Conservation (phyloP, 1,140 invertebrate genomes). For the Drosophila repleta region DNA sequence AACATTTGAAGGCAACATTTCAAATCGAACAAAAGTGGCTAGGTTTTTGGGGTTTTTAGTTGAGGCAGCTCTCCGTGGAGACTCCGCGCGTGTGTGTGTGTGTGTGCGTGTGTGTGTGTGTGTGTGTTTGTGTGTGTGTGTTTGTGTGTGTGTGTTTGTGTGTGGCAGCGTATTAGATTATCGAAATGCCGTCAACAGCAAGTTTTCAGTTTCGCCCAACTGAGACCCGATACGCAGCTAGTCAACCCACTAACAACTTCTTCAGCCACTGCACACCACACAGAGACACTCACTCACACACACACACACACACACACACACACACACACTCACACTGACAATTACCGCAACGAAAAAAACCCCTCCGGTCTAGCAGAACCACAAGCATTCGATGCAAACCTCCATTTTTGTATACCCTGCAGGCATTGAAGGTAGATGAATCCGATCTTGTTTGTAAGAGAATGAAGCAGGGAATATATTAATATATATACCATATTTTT, state of each 20-base stretch:
- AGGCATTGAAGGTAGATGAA: no score
- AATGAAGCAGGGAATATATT: not conserved
- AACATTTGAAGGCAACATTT: not conserved
- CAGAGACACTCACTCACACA: not conserved
- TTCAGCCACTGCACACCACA: constrained; percentile 31
- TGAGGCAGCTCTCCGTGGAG: not conserved
- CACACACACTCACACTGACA: not conserved
- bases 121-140: no score
- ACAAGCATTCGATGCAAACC: no score
- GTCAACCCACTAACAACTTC: constrained; percentile 31
- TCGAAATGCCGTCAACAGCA: constrained; percentile 12
- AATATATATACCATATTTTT: no score
- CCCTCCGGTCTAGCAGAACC: not conserved
- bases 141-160: no score
- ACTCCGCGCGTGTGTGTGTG: no score
- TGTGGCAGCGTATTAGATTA: constrained; percentile 9
- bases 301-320: no score
- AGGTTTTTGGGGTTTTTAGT: not conserved
- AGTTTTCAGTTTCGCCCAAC: constrained; percentile 21
- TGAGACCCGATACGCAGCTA: not conserved
- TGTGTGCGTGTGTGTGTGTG: no score
- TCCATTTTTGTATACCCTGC: no score
- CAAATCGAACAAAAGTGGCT: constrained; percentile 13
- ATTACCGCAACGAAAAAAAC: not conserved
- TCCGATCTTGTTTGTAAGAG: no score